Conservation (phyloP, 1,140 invertebrate genomes). For the Diuraphis noxia region DNA sequence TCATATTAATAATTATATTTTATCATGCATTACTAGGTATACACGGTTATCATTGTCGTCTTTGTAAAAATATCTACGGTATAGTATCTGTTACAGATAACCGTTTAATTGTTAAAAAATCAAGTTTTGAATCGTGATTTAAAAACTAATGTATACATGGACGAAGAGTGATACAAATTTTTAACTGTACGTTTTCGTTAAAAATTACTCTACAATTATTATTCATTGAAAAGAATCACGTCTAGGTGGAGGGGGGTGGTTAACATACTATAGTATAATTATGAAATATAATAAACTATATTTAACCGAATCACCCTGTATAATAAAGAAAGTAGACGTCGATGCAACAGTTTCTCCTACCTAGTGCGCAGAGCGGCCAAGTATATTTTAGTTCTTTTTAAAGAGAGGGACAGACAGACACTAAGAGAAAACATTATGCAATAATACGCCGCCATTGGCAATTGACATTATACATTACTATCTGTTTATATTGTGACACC, state of each 20-base stretch:
- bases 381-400: slow-evolving; percentile 34
- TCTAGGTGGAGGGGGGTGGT: neutral
- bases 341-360: slow-evolving; percentile 32
- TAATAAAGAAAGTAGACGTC: slow-evolving; percentile 30
- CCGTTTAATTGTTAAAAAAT: neutral
- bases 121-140: neutral
- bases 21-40: neutral
- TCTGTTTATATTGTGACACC: slow-evolving; percentile 43
- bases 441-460: slow-evolving; percentile 39
- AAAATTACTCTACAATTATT: neutral
- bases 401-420: slow-evolving; percentile 17
- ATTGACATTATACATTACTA: slow-evolving; percentile 19
- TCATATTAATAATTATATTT: neutral
- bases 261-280: neutral
- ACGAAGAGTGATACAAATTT: neutral
- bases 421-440: slow-evolving; percentile 48
- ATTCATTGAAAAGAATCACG: neutral
- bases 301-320: neutral
- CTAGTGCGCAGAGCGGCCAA: neutral
- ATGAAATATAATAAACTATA: too few relatives aligned
- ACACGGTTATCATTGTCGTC: neutral
- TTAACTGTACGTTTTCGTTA: neutral
- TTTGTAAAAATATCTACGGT: neutral
- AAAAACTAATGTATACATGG: neutral
- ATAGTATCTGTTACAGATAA: neutral